Conservation (phyloP, 2,113 vertebrate genomes). For the Struthidea cinerea region DNA sequence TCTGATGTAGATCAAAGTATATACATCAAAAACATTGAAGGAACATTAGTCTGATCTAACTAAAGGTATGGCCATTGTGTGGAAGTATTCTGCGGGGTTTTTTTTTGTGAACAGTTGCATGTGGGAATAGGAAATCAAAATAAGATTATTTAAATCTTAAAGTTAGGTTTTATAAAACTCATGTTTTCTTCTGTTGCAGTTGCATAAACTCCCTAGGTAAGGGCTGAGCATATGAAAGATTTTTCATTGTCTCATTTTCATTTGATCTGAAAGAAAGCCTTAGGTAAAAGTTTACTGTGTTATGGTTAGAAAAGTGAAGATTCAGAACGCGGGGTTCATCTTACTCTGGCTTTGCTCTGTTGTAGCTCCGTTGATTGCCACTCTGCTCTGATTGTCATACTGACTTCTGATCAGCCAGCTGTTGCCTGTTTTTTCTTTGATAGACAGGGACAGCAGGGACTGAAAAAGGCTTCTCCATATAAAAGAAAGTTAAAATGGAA, state of each 20-base stretch:
- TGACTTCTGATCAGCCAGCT: conserved; percentile 17
- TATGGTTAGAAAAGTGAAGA: neutral
- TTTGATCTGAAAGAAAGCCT: conserved; percentile 6
- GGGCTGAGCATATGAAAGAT: neutral
- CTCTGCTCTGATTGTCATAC: neutral
- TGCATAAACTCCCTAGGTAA: neutral
- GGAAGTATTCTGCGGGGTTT: neutral
- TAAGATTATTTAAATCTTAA: neutral
- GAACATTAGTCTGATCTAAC: neutral
- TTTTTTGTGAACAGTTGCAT: neutral
- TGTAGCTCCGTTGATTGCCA: neutral
- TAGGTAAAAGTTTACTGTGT: neutral
- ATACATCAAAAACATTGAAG: neutral
- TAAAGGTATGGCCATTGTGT: neutral
- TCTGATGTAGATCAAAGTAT: neutral
- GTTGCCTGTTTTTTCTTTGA: neutral
- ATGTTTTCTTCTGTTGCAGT: neutral
- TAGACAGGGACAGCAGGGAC: neutral
- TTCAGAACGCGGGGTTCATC: neutral
- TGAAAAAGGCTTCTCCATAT: neutral
- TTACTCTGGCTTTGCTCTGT: neutral
- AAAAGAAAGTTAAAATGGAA: neutral
- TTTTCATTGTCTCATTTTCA: neutral
- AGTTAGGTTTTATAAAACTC: neutral
- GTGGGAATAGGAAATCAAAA: neutral